These are phyloP conservation scores for Andricus grossulariae DNA, from an alignment of 1,140 invertebrate species.

Conservation along the genomic window DNA sequence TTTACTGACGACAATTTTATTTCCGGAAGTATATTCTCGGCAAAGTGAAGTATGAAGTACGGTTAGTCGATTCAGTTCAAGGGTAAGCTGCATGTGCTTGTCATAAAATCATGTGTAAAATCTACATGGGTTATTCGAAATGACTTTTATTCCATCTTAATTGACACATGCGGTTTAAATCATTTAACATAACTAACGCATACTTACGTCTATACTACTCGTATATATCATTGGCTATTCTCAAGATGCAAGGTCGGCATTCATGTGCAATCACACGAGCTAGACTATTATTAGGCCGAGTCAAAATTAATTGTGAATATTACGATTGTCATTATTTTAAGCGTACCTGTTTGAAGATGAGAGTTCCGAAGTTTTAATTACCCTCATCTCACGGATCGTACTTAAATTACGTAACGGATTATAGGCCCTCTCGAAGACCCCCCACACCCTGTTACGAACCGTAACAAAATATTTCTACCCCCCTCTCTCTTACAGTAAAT, in stretches of 20 bases:
- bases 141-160: constrained; percentile 31
- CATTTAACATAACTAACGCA: constrained; percentile 13
- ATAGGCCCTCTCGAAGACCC: too few relatives aligned
- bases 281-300: constrained; percentile 16
- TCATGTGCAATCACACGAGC: constrained; percentile 13
- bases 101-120: constrained; percentile 11
- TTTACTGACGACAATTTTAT: neutral
- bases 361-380: neutral
- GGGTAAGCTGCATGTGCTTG: constrained; percentile 32
- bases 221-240: neutral
- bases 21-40: constrained; percentile 6
- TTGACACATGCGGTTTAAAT: constrained; percentile 26
- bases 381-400: neutral
- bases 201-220: neutral
- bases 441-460: too few relatives aligned
- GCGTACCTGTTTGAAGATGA: constrained; percentile 1
- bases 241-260: constrained; percentile 42
- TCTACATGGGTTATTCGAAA: constrained; percentile 15
- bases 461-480: too few relatives aligned
- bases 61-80: constrained; percentile 45
- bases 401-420: too few relatives aligned
- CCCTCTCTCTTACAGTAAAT: too few relatives aligned
- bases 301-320: neutral
- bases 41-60: constrained; percentile 10
- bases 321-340: constrained; percentile 22